Conservation (phyloP, 1,140 invertebrate genomes). For the Dufourea novaeangliae region DNA sequence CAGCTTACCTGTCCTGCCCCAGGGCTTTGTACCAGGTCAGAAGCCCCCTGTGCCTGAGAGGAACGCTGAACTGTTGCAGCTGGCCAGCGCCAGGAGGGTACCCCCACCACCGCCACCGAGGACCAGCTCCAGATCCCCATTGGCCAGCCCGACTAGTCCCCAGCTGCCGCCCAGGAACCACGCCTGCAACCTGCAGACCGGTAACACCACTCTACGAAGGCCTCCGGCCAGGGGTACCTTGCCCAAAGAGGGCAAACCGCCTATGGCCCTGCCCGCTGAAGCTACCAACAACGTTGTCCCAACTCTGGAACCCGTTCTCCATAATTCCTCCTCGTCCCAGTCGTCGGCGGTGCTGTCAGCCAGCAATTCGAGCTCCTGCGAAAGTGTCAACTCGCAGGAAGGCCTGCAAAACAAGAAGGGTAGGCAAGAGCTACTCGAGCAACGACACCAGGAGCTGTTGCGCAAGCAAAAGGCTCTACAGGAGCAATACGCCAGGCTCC, state of each 20-base stretch:
- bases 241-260: constrained; percentile 68
- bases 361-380: constrained; percentile 86
- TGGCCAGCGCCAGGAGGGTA: constrained; percentile 86
- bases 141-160: constrained; percentile 89
- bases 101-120: constrained; percentile 93
- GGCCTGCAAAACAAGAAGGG: constrained; percentile 82
- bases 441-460: constrained; percentile 92
- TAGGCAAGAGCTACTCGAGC: constrained; percentile 90
- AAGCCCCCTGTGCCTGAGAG: constrained; percentile 90
- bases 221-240: constrained; percentile 58
- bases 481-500: constrained; percentile 93
- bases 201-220: constrained; percentile 70
- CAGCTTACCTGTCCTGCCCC: constrained; percentile 75
- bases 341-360: constrained; percentile 83
- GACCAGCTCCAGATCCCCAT: constrained; percentile 90
- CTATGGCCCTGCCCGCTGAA: constrained; percentile 79
- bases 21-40: constrained; percentile 77
- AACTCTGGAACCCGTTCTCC: constrained; percentile 83
- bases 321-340: constrained; percentile 87
- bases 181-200: constrained; percentile 48
- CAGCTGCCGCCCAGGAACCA: constrained; percentile 82
- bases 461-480: constrained; percentile 93
- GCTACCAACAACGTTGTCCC: constrained; percentile 79
- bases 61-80: constrained; percentile 86
- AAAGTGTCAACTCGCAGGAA: constrained; percentile 90